phyloP scores from a whole-genome alignment of 1,140 invertebrate species.

The Hycleus phaleratus region DNA sequence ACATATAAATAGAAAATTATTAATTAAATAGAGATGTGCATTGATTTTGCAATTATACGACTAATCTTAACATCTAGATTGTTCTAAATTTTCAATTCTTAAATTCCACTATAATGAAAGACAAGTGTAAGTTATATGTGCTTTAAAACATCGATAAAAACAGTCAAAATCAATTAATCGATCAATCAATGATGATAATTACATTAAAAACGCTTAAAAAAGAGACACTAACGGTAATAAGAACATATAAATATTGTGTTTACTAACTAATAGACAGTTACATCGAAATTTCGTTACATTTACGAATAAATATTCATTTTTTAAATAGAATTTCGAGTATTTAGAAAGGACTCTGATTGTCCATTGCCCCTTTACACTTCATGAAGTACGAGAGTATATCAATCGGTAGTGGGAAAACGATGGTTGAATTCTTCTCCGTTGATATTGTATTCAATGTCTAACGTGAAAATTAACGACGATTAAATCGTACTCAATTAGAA shows the following conservation, averaged over 20 bases:
- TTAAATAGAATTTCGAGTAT: constrained; percentile 5
- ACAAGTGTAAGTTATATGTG: constrained; percentile 5
- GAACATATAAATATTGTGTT: not conserved
- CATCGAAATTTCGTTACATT: too few species aligned
- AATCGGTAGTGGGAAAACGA: constrained; percentile 93
- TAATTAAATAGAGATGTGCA: too few species aligned
- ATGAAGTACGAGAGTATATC: constrained; percentile 78
- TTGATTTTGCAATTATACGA: too few species aligned
- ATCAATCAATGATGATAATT: too few species aligned
- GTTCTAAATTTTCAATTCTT: too few species aligned
- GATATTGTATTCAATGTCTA: constrained; percentile 92
- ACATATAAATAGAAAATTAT: too few species aligned
- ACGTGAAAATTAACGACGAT: not conserved
- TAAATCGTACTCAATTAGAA: too few species aligned
- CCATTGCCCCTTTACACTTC: constrained; percentile 37
- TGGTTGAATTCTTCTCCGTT: constrained; percentile 96
- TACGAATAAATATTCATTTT: too few species aligned
- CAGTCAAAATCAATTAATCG: not conserved
- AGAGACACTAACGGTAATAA: constrained; percentile 15
- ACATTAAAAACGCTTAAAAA: not conserved
- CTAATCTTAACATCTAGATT: too few species aligned
- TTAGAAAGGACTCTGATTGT: constrained; percentile 7
- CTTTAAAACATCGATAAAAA: constrained; percentile 1
- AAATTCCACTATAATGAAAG: not conserved
- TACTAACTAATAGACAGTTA: too few species aligned